Base-by-base conservation (phyloP, 2,888 invertebrate species). In the Epinotia bilunana region DNA sequence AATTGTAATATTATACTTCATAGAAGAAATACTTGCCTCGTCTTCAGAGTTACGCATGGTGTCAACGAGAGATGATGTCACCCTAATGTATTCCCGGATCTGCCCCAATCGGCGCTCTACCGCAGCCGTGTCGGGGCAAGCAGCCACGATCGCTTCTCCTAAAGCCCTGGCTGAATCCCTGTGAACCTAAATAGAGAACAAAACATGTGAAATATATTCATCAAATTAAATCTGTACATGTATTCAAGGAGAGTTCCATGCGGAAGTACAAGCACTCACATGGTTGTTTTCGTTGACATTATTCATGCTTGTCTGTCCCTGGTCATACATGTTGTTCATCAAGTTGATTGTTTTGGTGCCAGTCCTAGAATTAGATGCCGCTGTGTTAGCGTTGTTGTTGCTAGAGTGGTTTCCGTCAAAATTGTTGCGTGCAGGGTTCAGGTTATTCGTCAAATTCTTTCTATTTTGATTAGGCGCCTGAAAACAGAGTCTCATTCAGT, bases 61-160 rank as follows among this genome's bases (percentile, higher is more conserved):
- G 73, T 96, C 95, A 87, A 97, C 96, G 78, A 97, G 94, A 1
- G 95, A 95, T 39, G 96, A 95, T 6, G 96, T 97, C 55, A 96
- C 95, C 83, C 95, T 94, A 77, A 97, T 96, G 84, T 96, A 97
- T 84, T 97, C 97, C 67, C 96, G 91, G 78, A 97, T 97, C 88
- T 97, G 96, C 76, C 95, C 95, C 20, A 97, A 91, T 65, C 96
- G 95, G 49, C 95, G 95, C 83, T 96, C 96, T 58, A 97, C 96
- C 71, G 96, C 95, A 28, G 95, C 95, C 69, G 96, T 95, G 80
- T 96, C 96, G 7, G 96, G 96, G 76, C 94, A 94, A 0, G 94
- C 91, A 11, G 93, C 92, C 5, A 93, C 94, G 78, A 94, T 91
- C 13, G 92, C 94, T 79, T 94, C 94, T 20, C 94, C 94, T 53